Base-by-base conservation (phyloP, 2,888 invertebrate genomes). In the Lumbricus terrestris region DNA sequence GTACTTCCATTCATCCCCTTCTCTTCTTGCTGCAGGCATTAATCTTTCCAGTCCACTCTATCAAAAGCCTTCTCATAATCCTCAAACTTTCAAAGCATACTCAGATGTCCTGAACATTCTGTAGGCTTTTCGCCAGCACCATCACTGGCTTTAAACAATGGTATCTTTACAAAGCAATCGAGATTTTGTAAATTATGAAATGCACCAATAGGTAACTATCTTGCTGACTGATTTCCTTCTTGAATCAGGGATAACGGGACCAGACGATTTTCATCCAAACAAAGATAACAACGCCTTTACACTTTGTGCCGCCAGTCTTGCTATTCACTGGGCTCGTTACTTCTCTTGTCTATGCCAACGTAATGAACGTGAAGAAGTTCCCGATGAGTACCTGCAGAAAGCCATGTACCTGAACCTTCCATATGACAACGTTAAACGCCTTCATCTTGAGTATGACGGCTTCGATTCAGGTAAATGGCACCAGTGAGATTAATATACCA, bases 301-400 rank as follows among this genome's bases (percentile, higher is more conserved):
- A 23, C 90, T 93, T 38, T 92, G 90, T 35, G 89, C 91, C 37
- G 92, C 92, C 29, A 91, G 90, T 34, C 91, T 93, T 47, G 92
- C 93, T 42, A 92, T 93, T n/a, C 92, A 93, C 89, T 93, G 91
- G 90, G 93, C 91, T 23, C 90, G 93, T 16, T 92, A 92, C 88
- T 54, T 92, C 35, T 91, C 91, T 18, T 92, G 92, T 83, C 34
- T 91, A 88, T 89, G 89, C 34, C 47, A 89, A 47, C 42, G 88
- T 16, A 90, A 88, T 35, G 92, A 92, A 83, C 88, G 91, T 29
- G 91, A 92, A 37, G 91, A 92, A 37, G 92, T 93, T 3, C 92
- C 93, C 0, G 93, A 93, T 35, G 92, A 93, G 69, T 91, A 90
- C 89, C 89, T 93, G 18, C 91, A 91, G 89, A 93, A 91, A 40